These are phyloP conservation scores for Papilio aristodemus DNA, from an alignment of 1,140 invertebrate species.

Conservation along the genomic window DNA sequence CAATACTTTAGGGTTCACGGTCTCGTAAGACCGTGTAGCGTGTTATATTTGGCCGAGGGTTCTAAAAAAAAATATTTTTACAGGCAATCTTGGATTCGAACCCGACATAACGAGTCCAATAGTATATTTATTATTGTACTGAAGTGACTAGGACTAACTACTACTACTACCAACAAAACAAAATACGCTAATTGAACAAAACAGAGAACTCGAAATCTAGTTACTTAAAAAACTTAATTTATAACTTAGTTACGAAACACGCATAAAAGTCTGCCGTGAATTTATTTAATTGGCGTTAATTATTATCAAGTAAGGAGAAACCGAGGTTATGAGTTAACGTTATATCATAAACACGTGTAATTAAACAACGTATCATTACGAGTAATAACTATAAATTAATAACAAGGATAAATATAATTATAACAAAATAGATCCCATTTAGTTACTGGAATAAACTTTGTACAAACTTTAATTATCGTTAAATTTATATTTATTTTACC, in stretches of 20 bases:
- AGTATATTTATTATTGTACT: too few species aligned
- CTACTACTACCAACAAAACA: too few species aligned
- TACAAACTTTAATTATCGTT: background rate
- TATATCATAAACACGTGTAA: constrained; percentile 4
- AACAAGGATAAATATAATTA: background rate
- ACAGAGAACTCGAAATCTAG: background rate
- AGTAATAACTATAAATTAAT: constrained; percentile 11
- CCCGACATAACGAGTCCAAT: too few species aligned
- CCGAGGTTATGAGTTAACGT: constrained; percentile 2
- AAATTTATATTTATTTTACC: background rate
- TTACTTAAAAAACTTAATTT: background rate
- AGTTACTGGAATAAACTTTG: background rate
- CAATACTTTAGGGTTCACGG: too few species aligned
- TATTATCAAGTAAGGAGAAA: constrained; percentile 7
- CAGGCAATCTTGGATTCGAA: too few species aligned
- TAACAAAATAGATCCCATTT: background rate
- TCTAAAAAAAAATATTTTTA: too few species aligned
- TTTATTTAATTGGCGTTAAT: constrained; percentile 12
- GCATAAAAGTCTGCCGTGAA: background rate
- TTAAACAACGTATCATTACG: background rate
- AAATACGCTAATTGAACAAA: background rate
- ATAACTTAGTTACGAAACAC: background rate
- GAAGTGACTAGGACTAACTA: too few species aligned
- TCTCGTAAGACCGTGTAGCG: too few species aligned
- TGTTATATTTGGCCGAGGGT: too few species aligned